Conservation (phyloP, 2,113 vertebrate genomes). For the Tympanuchus pallidicinctus region DNA sequence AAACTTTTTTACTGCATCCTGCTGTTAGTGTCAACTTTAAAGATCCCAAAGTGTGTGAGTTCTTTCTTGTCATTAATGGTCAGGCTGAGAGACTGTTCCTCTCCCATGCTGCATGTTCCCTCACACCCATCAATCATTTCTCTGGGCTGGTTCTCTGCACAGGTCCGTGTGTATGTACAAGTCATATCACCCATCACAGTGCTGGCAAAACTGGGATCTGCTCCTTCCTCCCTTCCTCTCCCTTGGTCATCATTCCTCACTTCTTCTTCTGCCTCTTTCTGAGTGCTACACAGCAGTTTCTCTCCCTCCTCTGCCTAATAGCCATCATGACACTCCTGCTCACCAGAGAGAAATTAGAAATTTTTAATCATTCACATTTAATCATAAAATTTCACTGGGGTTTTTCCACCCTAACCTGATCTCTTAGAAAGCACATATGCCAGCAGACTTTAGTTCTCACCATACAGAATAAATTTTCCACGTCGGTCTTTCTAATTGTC, state of each 20-base stretch:
- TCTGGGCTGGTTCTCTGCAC: background rate
- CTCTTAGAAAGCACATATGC: background rate
- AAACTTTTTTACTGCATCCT: background rate
- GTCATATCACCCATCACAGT: accelerated
- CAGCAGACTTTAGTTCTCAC: accelerated
- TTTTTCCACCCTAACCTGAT: background rate
- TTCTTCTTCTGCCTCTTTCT: background rate
- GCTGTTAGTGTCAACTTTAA: background rate
- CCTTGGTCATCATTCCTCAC: background rate
- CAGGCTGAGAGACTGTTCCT: background rate
- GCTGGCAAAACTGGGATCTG: background rate
- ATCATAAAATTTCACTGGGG: background rate
- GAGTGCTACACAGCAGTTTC: background rate
- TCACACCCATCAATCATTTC: background rate
- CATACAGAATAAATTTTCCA: too few species aligned
- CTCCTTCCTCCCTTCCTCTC: background rate
- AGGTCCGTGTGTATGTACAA: background rate
- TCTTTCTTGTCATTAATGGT: background rate
- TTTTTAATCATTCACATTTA: background rate
- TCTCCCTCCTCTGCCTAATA: background rate
- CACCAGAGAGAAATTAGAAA: background rate
- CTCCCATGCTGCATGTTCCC: background rate
- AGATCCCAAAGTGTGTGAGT: background rate
- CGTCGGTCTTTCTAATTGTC: background rate
- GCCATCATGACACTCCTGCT: background rate